Conservation (phyloP, 2,113 vertebrate species). For the Pteropus alecto region DNA sequence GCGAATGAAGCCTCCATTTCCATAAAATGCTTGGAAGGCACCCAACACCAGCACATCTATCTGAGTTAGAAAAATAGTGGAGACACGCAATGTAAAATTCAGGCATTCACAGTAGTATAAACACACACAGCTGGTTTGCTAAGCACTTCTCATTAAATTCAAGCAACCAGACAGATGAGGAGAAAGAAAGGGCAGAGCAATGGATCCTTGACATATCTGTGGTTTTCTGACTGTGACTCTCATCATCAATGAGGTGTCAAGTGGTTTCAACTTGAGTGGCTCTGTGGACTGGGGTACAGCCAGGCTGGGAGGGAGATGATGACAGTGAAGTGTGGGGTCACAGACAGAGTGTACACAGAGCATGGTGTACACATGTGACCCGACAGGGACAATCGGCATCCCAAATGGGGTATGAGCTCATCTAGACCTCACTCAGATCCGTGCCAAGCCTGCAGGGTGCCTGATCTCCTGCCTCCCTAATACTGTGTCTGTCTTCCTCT, state of each 20-base stretch:
- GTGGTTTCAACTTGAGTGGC: background rate
- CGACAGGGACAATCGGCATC: background rate
- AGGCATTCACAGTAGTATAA: slow-evolving; percentile 33
- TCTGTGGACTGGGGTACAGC: background rate
- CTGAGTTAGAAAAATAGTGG: background rate
- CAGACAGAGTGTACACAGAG: background rate
- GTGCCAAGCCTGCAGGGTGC: background rate
- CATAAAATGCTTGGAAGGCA: background rate
- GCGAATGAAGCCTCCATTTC: background rate
- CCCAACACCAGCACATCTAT: background rate
- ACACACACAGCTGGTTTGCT: background rate
- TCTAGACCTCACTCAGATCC: background rate
- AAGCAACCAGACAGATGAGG: background rate
- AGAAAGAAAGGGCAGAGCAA: background rate
- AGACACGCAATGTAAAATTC: background rate
- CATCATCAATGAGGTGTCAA: background rate
- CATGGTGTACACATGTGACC: rapidly evolving
- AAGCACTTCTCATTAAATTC: background rate
- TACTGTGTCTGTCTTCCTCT: background rate
- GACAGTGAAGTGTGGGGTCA: background rate
- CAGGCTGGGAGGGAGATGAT: background rate
- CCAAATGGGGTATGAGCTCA: background rate
- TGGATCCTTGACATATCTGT: background rate
- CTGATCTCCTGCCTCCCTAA: background rate
- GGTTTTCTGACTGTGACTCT: background rate